Conservation (phyloP, 2,888 invertebrate genomes). For the Lamproptera curius region DNA sequence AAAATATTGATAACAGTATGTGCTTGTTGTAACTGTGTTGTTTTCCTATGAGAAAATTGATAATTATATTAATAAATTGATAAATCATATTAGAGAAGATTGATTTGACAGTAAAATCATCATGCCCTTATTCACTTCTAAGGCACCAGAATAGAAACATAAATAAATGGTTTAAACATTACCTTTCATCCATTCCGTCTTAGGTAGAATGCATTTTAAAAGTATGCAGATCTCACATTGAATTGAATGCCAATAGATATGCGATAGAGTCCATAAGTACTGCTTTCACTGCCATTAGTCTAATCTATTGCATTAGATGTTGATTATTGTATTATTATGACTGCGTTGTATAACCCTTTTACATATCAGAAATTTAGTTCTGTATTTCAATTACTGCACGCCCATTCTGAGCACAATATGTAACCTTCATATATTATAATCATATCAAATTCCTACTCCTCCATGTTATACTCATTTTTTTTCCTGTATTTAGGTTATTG, state of each 20-base stretch:
- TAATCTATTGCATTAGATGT: slow-evolving; percentile 6
- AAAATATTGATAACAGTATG: too few relatives aligned
- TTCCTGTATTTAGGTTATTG: slow-evolving; percentile 2
- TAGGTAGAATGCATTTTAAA: too few relatives aligned
- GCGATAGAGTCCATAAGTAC: not conserved
- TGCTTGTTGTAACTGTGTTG: too few relatives aligned
- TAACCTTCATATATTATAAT: slow-evolving; percentile 6
- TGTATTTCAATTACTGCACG: not conserved
- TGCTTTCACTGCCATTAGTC: slow-evolving; percentile 1
- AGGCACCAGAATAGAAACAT: too few relatives aligned
- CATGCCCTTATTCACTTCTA: too few relatives aligned
- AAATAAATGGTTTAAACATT: too few relatives aligned
- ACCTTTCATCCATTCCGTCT: too few relatives aligned
- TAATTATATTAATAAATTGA: too few relatives aligned
- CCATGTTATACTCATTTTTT: slow-evolving; percentile 3
- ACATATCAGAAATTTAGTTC: slow-evolving; percentile 8
- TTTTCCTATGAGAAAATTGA: too few relatives aligned
- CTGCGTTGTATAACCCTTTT: slow-evolving; percentile 5
- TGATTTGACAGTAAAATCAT: too few relatives aligned
- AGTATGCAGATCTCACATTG: not conserved
- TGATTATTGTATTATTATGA: slow-evolving; percentile 3
- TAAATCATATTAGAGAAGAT: too few relatives aligned
- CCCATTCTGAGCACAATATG: slow-evolving; percentile 1
- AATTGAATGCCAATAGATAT: not conserved
- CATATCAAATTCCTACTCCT: slow-evolving; percentile 5